phyloP scores from a whole-genome alignment of 2,113 vertebrate species.

The Poecile atricapillus region DNA sequence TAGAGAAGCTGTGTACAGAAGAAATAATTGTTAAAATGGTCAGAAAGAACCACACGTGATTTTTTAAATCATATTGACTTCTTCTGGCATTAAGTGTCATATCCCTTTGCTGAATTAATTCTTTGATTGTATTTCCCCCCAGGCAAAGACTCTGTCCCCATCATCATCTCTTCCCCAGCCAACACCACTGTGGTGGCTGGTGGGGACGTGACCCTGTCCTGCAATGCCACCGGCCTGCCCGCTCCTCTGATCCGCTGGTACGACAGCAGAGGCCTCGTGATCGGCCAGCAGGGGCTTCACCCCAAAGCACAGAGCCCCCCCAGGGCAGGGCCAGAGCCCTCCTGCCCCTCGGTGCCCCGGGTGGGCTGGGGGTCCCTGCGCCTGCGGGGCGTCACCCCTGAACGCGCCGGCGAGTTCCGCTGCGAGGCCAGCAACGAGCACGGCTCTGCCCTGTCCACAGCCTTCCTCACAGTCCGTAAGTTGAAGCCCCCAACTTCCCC shows the following conservation, averaged over 20 bases:
- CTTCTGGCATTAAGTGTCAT: background rate
- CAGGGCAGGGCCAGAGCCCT: background rate
- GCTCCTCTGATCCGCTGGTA: constrained; percentile 72
- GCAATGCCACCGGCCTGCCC: constrained; percentile 73
- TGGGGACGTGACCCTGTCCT: constrained; percentile 64
- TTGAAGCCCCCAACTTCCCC: fast-evolving
- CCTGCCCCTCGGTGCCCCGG: constrained; percentile 32
- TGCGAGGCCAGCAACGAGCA: constrained; percentile 70
- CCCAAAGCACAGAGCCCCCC: constrained; percentile 50
- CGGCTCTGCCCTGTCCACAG: constrained; percentile 45
- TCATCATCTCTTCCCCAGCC: constrained; percentile 62
- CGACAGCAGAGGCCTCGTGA: constrained; percentile 59
- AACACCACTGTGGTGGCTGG: constrained; percentile 58
- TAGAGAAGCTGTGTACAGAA: background rate
- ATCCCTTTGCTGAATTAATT: background rate
- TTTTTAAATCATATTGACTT: background rate
- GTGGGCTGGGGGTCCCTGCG: constrained; percentile 69
- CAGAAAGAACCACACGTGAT: background rate
- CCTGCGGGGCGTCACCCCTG: constrained; percentile 32
- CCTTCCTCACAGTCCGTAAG: constrained; percentile 72
- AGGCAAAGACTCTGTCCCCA: constrained; percentile 59
- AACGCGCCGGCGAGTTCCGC: constrained; percentile 58
- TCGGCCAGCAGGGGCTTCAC: constrained; percentile 53
- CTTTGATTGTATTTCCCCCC: background rate
- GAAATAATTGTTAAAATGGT: background rate